Base-by-base conservation (phyloP, 2,797 vertebrate genomes). In the Lepus townsendii region DNA sequence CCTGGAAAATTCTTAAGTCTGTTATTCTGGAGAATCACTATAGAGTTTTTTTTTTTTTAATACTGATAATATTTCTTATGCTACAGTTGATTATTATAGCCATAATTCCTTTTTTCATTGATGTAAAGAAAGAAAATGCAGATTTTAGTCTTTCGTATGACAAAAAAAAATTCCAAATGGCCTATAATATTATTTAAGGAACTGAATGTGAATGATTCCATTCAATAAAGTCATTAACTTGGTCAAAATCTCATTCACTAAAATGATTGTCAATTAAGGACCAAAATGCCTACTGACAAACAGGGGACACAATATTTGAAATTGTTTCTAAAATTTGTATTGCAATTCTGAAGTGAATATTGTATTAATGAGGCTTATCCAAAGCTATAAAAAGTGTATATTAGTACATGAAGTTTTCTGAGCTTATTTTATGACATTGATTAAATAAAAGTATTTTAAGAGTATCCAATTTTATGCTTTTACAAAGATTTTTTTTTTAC, bases 171-270 rank as follows among this genome's bases (percentile, higher is more conserved):
- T 22, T 24, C 24, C 5, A 91, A 68, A 73, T n/a, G 69, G 11
- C 4, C 35, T 84, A 57, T 42, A 93, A 26, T 52, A 38, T 26
- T 93, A 78, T 77, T 93, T 83, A 87, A 94, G 26, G 4, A 84
- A 92, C 24, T 52, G 5, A 95, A 86, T 57, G 3, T 1, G 47
- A 76, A 26, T 54, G 5, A 57, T 11, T 89, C 91, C 12, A 78
- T 77, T 83, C 19, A 89, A 38, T 75, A 76, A 76, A 87, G 83
- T 76, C 14, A 73, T 65, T 60, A 69, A 92, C n/a, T 66, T 79
- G n/a, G 5, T 86, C 30, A 71, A 68, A 93, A 78, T 83, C 13
- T 89, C 68, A 52, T 90, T 87, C 50, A 95, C 13, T 62, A 65
- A 54, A 60, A 7, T 42, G 4, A 63, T 89, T 92, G 11, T 60